phyloP scores from a whole-genome alignment of 1,140 invertebrate genomes.

The Drosophila dunni region DNA sequence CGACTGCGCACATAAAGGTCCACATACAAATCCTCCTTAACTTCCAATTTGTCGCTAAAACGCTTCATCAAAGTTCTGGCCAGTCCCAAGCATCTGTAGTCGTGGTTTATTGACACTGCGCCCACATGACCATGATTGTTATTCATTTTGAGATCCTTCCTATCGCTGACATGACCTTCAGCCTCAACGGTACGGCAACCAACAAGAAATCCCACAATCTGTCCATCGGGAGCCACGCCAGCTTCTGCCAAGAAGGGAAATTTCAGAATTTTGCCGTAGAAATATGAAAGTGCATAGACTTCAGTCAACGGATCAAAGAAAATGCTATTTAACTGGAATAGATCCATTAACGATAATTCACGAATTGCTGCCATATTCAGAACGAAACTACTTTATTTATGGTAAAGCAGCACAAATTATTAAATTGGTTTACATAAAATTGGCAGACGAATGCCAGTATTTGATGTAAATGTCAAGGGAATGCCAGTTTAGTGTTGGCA shows the following conservation, averaged over 20 bases:
- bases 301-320: conserved; percentile 44
- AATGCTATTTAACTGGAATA: conserved; percentile 54
- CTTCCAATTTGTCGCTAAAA: background rate
- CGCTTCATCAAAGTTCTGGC: conserved; percentile 36
- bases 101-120: conserved; percentile 34
- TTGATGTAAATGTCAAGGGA: background rate
- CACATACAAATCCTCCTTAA: conserved; percentile 27
- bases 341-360: conserved; percentile 35
- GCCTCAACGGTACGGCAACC: background rate
- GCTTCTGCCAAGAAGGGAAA: conserved; percentile 38
- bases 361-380: conserved; percentile 39
- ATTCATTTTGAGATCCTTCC: background rate
- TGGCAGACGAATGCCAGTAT: background rate
- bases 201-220: conserved; percentile 42
- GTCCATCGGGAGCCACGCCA: conserved; percentile 30
- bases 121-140: conserved; percentile 50
- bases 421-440: background rate
- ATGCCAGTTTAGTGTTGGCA: too few relatives aligned
- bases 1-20: conserved; percentile 47
- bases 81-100: conserved; percentile 50
- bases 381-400: background rate
- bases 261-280: conserved; percentile 30
- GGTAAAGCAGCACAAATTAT: background rate
- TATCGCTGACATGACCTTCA: background rate
- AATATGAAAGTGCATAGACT: conserved; percentile 34